These are phyloP conservation scores for Rattus rattus DNA, from an alignment of 2,113 vertebrate genomes.

Conservation along the genomic window DNA sequence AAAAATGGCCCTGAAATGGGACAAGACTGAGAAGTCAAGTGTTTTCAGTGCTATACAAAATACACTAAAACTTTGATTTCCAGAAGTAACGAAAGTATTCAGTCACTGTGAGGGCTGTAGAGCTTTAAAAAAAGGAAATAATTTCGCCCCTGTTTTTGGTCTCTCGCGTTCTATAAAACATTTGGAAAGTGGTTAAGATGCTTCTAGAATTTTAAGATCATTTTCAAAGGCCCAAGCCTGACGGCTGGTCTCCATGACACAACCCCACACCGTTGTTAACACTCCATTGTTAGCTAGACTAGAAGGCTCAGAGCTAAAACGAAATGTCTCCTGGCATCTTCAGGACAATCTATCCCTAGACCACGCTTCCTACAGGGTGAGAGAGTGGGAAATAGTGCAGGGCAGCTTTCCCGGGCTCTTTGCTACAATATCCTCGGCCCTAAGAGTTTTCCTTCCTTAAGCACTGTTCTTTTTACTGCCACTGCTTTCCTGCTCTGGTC, in stretches of 20 bases:
- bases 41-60: conserved; percentile 5
- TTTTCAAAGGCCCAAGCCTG: neutral
- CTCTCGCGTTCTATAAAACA: conserved; percentile 19
- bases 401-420: neutral
- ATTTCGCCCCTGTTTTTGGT: neutral
- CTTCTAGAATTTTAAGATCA: neutral
- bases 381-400: neutral
- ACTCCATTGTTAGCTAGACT: neutral
- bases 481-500: neutral
- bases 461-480: neutral
- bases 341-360: neutral
- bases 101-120: neutral
- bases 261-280: neutral
- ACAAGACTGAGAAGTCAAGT: neutral
- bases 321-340: neutral
- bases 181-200: neutral
- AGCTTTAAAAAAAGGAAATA: neutral
- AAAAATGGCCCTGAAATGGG: neutral
- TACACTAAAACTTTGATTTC: neutral
- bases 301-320: neutral
- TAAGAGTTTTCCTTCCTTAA: too few species aligned
- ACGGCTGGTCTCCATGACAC: neutral
- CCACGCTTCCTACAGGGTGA: neutral
- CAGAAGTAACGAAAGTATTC: conserved; percentile 19
- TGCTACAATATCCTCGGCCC: too few species aligned